These are phyloP conservation scores for Paelopatides confundens DNA, from an alignment of 53 echinoderm and acorn worm genomes.

Conservation along the genomic window DNA sequence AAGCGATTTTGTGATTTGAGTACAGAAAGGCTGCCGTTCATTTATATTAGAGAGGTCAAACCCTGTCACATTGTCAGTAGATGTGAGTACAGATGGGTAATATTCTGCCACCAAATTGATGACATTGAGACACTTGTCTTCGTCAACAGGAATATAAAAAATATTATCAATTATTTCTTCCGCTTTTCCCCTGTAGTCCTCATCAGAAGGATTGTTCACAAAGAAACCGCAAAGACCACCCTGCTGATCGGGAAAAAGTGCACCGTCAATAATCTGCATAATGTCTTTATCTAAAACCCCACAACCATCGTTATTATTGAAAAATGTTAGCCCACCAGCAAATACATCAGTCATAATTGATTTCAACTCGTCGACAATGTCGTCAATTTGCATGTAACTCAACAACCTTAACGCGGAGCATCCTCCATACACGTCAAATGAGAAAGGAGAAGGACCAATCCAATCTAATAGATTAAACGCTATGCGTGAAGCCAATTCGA, in stretches of 20 bases:
- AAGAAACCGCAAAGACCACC: background rate
- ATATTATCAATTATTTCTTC: background rate
- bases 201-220: background rate
- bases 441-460: slow-evolving; percentile 36
- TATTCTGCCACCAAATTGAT: background rate
- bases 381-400: background rate
- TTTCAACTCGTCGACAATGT: background rate
- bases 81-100: no score
- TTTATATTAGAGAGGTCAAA: background rate
- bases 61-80: background rate
- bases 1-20: background rate
- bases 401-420: slow-evolving; percentile 17
- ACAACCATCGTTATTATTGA: background rate
- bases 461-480: slow-evolving; percentile 11
- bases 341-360: background rate
- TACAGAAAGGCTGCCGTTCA: background rate
- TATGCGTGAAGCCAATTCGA: background rate
- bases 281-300: background rate
- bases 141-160: background rate
- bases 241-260: background rate
- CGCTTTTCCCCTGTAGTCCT: background rate
- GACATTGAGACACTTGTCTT: background rate
- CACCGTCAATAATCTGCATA: background rate
- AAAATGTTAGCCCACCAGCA: background rate
- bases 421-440: background rate